Conservation (phyloP, 2,797 vertebrate species). For the Hyperoplus immaculatus region DNA sequence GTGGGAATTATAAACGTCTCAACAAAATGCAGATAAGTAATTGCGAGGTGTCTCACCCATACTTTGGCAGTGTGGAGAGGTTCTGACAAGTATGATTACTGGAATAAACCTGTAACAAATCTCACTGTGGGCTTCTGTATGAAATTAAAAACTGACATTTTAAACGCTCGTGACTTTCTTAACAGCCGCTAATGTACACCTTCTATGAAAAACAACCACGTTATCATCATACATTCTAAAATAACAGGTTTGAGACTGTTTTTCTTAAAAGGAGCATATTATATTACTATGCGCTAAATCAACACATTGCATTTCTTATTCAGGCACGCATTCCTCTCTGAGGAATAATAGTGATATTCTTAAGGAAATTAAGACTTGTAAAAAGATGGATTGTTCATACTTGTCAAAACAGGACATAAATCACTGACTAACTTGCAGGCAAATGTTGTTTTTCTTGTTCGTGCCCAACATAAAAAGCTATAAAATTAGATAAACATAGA, state of each 20-base stretch:
- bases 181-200: constrained; percentile 27
- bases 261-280: constrained; percentile 38
- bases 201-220: constrained; percentile 36
- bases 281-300: constrained; percentile 44
- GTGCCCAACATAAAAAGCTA: constrained; percentile 73
- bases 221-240: constrained; percentile 53
- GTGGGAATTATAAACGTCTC: constrained; percentile 90
- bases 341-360: constrained; percentile 71
- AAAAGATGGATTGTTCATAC: constrained; percentile 77
- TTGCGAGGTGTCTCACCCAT: constrained; percentile 86
- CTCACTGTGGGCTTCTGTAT: constrained; percentile 65
- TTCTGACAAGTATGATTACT: constrained; percentile 85
- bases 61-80: constrained; percentile 75
- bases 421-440: constrained; percentile 57
- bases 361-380: constrained; percentile 64
- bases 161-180: constrained; percentile 29
- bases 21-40: constrained; percentile 89
- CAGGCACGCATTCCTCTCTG: constrained; percentile 50
- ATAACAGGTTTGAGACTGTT: constrained; percentile 38
- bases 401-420: constrained; percentile 80
- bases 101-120: constrained; percentile 74
- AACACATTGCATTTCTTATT: constrained; percentile 58
- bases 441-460: constrained; percentile 74
- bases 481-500: constrained; percentile 81
- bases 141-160: constrained; percentile 60